A percentile compares a stretch with the other conserved stretches of the same genome.
Conservation (phyloP, 2,113 vertebrate genomes). For the Odobenus rosmarus region DNA sequence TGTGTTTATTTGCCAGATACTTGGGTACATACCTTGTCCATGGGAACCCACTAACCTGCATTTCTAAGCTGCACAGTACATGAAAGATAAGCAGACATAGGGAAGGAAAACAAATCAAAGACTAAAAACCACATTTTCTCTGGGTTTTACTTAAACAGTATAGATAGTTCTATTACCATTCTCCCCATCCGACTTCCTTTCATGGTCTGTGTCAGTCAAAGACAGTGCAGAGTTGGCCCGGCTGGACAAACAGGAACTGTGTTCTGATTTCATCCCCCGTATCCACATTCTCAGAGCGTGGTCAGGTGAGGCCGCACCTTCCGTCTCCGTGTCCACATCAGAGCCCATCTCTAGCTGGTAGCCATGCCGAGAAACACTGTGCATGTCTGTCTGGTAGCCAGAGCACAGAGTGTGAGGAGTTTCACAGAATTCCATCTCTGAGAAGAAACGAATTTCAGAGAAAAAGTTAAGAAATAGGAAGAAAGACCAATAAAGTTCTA, state of each 20-base stretch:
- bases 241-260: conserved; percentile 96
- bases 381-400: conserved; percentile 91
- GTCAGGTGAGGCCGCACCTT: conserved; percentile 92
- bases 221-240: conserved; percentile 96
- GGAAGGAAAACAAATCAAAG: conserved; percentile 20
- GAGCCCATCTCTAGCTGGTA: conserved; percentile 94
- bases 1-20: conserved; percentile 18
- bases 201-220: conserved; percentile 97
- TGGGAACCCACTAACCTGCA: not conserved
- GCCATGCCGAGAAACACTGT: conserved; percentile 86
- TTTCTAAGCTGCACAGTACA: conserved; percentile 5
- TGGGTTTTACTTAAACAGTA: conserved; percentile 50
- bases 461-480: conserved; percentile 54
- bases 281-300: conserved; percentile 96
- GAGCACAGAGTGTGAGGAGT: conserved; percentile 91
- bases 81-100: not conserved
- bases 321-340: conserved; percentile 94
- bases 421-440: conserved; percentile 96
- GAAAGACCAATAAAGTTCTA: not conserved
- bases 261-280: conserved; percentile 94
- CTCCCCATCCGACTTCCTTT: conserved; percentile 97
- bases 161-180: conserved; percentile 90
- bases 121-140: conserved; percentile 42
- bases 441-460: conserved; percentile 74
- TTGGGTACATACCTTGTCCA: not conserved